Conservation (phyloP, 2,113 vertebrate genomes). For the Corythoichthys haematopterus region DNA sequence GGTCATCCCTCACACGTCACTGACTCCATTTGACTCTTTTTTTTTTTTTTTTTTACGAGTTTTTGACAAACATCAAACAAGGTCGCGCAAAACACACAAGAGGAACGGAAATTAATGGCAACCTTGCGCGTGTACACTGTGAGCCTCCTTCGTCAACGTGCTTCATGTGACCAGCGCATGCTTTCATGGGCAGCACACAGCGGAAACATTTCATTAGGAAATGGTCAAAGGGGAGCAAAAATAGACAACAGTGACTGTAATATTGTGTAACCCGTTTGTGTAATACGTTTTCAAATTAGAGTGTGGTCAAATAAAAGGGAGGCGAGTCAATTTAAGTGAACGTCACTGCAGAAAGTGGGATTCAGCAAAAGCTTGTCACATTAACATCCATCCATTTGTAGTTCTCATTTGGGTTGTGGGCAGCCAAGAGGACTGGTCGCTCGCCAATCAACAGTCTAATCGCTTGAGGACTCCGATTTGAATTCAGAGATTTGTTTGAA, state of each 20-base stretch:
- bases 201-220: constrained; percentile 4
- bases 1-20: too few species aligned
- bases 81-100: not conserved
- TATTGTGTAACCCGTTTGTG: not conserved
- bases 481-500: too few species aligned
- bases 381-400: not conserved
- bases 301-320: not conserved
- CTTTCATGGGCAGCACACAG: constrained; percentile 9
- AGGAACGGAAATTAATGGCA: not conserved
- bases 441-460: too few species aligned
- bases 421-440: not conserved
- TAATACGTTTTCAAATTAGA: not conserved
- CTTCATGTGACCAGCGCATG: constrained; percentile 47
- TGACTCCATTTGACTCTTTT: too few species aligned
- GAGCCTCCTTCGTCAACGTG: constrained; percentile 11
- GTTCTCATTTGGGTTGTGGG: not conserved
- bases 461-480: too few species aligned
- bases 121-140: not conserved
- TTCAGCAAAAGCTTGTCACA: not conserved
- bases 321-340: not conserved
- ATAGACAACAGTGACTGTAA: not conserved
- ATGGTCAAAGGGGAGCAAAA: not conserved
- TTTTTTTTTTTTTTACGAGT: too few species aligned
- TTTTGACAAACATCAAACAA: not conserved
- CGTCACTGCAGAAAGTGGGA: not conserved